Conservation (phyloP, 2,888 invertebrate species). For the Lumbricus terrestris region DNA sequence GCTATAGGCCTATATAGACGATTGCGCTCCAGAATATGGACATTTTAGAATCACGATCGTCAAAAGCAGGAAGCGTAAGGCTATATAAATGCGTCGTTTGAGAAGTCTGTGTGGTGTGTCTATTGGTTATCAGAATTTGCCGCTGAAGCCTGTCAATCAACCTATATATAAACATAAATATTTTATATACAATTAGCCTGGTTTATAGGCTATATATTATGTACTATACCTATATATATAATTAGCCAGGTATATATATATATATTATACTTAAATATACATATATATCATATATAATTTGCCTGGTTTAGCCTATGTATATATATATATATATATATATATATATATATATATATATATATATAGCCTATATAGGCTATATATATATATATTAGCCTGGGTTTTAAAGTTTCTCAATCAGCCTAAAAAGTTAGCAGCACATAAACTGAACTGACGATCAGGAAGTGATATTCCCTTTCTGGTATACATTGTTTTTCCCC, state of each 20-base stretch:
- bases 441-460: not conserved
- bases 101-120: not conserved
- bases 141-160: not conserved
- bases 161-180: not conserved
- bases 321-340: no score
- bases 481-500: not conserved
- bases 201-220: no score
- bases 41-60: not conserved
- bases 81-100: not conserved
- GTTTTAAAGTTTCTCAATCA: not conserved
- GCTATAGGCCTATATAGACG: no score
- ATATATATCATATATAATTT: no score
- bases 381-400: no score
- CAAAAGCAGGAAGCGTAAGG: not conserved
- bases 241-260: no score
- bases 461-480: not conserved
- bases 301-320: no score
- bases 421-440: not conserved
- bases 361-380: no score
- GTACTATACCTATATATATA: no score
- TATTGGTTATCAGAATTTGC: not conserved
- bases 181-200: no score
- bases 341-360: no score
- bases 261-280: no score
- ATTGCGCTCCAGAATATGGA: not conserved